Conservation (phyloP, 2,113 vertebrate species). For the Macheiramphus alcinus region DNA sequence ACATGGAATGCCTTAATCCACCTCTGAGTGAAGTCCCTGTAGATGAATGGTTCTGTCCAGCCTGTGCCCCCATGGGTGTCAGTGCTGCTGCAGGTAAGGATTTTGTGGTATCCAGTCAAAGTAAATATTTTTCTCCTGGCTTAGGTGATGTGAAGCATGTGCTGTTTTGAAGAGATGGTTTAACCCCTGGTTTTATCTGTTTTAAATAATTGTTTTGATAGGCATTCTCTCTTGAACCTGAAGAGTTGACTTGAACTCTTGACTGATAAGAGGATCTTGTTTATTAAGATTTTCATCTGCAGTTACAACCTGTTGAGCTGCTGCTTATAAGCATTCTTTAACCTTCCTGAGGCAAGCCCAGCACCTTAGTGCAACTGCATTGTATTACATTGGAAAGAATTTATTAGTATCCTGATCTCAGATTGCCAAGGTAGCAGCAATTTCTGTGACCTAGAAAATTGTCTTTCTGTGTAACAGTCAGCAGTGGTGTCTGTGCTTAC, state of each 20-base stretch:
- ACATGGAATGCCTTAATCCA: constrained; percentile 96
- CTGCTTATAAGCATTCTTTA: background rate
- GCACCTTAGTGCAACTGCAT: background rate
- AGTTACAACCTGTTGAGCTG: background rate
- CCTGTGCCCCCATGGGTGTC: constrained; percentile 72
- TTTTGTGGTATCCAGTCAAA: background rate
- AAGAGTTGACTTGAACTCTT: background rate
- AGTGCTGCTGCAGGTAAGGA: constrained; percentile 42
- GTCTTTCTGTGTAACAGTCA: background rate
- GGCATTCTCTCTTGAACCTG: background rate
- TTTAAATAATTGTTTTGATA: background rate
- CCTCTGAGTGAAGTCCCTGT: constrained; percentile 90
- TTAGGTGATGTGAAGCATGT: background rate
- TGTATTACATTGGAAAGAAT: background rate
- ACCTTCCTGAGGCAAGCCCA: background rate
- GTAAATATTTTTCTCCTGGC: background rate
- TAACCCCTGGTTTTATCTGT: background rate
- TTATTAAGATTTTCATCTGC: background rate
- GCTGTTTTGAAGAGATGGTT: background rate
- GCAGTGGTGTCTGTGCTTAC: background rate
- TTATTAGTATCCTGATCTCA: background rate
- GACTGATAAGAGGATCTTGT: background rate
- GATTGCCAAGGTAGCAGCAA: background rate
- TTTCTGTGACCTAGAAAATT: background rate
- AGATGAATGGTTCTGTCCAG: constrained; percentile 97